Evolutionary conservation across 1,140 invertebrate genomes (phyloP).

Genomic region (Dysdera silvatica): DNA sequence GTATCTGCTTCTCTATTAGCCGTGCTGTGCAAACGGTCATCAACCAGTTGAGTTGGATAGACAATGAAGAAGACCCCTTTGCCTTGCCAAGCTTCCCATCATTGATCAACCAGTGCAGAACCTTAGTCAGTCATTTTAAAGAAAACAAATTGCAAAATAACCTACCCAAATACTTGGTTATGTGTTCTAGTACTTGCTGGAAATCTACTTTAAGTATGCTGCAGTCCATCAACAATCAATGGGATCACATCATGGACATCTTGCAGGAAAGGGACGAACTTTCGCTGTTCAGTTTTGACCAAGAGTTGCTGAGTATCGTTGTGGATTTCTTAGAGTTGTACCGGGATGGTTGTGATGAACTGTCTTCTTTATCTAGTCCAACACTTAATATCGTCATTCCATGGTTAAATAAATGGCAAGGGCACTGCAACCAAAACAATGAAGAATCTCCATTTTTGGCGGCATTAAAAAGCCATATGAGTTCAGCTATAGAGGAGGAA

Average conservation of each 20-base stretch:
- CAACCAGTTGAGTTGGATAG: constrained; percentile 6
- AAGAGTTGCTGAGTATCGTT: constrained; percentile 15
- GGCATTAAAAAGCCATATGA: constrained; percentile 18
- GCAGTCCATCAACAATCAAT: constrained; percentile 21
- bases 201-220: constrained; percentile 18
- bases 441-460: constrained; percentile 22
- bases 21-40: constrained; percentile 22
- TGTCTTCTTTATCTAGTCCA: constrained; percentile 20
- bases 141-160: constrained; percentile 21
- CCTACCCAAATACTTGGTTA: constrained; percentile 12
- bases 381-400: constrained; percentile 26
- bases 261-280: constrained; percentile 14
- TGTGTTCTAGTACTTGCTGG: constrained; percentile 18
- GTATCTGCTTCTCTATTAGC: constrained; percentile 21
- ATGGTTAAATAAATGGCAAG: constrained; percentile 25
- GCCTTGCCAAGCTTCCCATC: constrained; percentile 21
- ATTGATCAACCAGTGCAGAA: constrained; percentile 17
- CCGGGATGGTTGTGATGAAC: constrained; percentile 18
- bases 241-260: constrained; percentile 18
- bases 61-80: constrained; percentile 19
- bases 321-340: constrained; percentile 25
- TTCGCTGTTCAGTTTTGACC: constrained; percentile 16
- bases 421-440: constrained; percentile 12
- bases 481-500: constrained; percentile 18
- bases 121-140: constrained; percentile 21